Conservation (phyloP, 37 sponge, comb jelly and placozoan genomes). For the Oopsacas minuta region DNA sequence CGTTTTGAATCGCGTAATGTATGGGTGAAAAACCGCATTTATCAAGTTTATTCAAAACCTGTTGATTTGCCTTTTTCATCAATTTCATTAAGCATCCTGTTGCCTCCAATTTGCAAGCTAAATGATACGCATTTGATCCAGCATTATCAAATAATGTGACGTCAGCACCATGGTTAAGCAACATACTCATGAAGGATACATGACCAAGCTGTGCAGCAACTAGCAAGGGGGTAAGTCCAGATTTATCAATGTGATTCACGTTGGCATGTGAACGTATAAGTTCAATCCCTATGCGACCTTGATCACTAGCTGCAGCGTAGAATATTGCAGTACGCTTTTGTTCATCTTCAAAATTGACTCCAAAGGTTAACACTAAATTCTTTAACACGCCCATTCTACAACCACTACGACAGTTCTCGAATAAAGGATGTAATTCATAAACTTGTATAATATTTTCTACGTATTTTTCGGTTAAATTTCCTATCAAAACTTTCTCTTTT, state of each 20-base stretch:
- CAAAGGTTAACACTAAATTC: neutral
- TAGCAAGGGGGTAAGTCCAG: neutral
- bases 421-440: conserved; percentile 6
- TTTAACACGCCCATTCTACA: conserved; percentile 2
- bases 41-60: neutral
- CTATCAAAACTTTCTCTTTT: neutral
- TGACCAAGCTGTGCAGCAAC: neutral
- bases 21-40: neutral
- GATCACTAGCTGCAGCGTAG: conserved; percentile 11
- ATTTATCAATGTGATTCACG: neutral
- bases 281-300: neutral
- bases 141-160: neutral
- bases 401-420: neutral
- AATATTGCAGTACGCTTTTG: neutral
- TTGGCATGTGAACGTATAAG: neutral
- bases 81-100: neutral
- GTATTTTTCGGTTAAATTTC: conserved; percentile 11
- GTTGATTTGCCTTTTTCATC: neutral
- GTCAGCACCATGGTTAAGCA: neutral
- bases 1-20: neutral
- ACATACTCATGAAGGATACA: neutral
- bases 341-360: conserved; percentile 6
- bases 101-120: conserved; percentile 4
- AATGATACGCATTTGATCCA: neutral
- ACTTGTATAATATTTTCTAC: neutral